Conservation (phyloP, 2,113 vertebrate species). For the Gadus macrocephalus region DNA sequence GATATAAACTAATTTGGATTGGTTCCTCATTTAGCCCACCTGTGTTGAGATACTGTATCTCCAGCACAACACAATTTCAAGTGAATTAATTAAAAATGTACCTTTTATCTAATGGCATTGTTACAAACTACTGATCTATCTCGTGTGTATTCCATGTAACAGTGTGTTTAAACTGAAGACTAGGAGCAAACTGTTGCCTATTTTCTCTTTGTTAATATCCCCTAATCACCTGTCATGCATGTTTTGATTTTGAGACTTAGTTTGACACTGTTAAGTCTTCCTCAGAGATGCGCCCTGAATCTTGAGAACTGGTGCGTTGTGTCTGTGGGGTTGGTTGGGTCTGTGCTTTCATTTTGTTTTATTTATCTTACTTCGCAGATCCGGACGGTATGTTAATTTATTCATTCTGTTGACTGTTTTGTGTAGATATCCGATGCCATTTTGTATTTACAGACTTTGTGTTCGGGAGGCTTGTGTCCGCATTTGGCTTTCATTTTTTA, state of each 20-base stretch:
- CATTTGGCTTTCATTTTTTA: conserved; percentile 34
- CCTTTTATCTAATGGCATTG: too few species aligned
- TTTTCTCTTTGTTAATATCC: too few species aligned
- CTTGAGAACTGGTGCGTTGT: conserved; percentile 21
- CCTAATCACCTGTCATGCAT: too few species aligned
- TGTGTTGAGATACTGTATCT: too few species aligned
- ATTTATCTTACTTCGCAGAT: conserved; percentile 18
- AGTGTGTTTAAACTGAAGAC: too few species aligned
- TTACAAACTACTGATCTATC: too few species aligned
- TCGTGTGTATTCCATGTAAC: too few species aligned
- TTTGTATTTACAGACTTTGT: conserved; percentile 53
- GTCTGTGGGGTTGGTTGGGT: conserved; percentile 17
- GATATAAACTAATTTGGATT: neutral
- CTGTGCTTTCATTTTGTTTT: conserved; percentile 26
- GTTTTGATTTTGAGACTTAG: too few species aligned
- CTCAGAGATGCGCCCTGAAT: neutral
- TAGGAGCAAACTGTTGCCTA: too few species aligned
- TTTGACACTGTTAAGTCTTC: neutral
- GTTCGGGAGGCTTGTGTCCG: conserved; percentile 38
- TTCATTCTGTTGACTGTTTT: conserved; percentile 43
- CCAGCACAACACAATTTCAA: too few species aligned
- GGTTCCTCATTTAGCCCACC: too few species aligned
- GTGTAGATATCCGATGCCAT: conserved; percentile 42
- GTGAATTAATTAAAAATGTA: too few species aligned
- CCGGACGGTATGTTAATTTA: conserved; percentile 44